These are phyloP conservation scores for Bathynomus jamesi DNA, from an alignment of 1,140 invertebrate genomes.

Conservation along the genomic window DNA sequence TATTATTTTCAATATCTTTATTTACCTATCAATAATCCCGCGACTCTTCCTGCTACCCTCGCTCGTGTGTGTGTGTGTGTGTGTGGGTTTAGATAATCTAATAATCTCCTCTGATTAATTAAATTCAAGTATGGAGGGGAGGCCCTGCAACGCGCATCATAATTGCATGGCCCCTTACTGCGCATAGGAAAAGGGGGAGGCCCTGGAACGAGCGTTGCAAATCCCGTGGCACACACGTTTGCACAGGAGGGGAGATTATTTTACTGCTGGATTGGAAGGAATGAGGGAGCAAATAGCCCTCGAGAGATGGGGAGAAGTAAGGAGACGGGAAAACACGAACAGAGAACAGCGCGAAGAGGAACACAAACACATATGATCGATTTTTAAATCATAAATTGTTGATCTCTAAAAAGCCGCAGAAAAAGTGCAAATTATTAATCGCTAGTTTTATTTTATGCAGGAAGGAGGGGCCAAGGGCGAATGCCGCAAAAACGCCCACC, in stretches of 20 bases:
- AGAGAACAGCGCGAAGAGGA: background rate
- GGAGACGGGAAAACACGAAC: background rate
- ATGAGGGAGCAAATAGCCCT: constrained; percentile 19
- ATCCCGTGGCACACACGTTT: constrained; percentile 19
- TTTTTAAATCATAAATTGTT: background rate
- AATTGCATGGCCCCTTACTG: no score
- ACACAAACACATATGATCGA: background rate
- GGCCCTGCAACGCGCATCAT: background rate
- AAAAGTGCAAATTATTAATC: background rate
- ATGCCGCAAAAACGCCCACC: no score
- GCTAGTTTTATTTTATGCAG: no score
- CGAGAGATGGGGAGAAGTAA: constrained; percentile 12
- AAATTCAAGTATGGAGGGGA: background rate
- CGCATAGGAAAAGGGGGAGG: no score
- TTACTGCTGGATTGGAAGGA: constrained; percentile 16
- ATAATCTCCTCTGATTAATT: constrained; percentile 1
- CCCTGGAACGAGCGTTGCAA: constrained; percentile 11
- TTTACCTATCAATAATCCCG: no score
- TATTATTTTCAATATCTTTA: no score
- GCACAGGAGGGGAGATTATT: constrained; percentile 18
- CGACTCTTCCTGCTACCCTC: no score
- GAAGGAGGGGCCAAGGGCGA: no score
- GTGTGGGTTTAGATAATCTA: background rate
- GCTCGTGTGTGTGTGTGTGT: background rate
- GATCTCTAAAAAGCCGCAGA: background rate